phyloP scores from a whole-genome alignment of 30 jellyfish, hydroid and myxozoan genomes.

The Pelagia noctiluca region DNA sequence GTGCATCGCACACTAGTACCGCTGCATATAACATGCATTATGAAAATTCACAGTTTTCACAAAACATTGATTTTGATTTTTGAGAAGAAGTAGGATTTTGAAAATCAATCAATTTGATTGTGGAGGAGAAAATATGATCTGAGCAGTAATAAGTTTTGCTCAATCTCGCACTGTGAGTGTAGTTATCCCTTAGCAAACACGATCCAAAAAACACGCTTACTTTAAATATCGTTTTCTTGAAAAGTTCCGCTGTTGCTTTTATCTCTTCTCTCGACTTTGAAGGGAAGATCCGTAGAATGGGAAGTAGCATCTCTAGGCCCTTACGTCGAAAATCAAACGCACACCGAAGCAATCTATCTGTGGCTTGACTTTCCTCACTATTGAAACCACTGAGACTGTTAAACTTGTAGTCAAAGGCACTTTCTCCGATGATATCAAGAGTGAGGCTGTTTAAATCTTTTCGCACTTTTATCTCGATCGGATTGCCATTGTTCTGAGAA shows the following conservation, averaged over 20 bases:
- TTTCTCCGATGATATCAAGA: conserved; percentile 48
- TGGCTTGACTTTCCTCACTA: conserved; percentile 39
- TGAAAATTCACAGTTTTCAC: no score
- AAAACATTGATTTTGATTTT: no score
- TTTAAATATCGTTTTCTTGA: background rate
- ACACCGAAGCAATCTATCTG: conserved; percentile 35
- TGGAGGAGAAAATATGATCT: no score
- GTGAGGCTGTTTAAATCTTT: conserved; percentile 19
- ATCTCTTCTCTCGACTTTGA: conserved; percentile 10
- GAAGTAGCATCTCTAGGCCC: conserved; percentile 22
- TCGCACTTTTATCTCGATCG: conserved; percentile 21
- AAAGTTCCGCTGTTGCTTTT: conserved; percentile 9
- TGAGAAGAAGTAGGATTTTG: no score
- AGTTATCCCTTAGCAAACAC: no score
- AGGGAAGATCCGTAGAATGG: conserved; percentile 21
- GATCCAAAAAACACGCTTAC: no score
- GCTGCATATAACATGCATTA: no score
- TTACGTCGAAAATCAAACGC: background rate
- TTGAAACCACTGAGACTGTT: conserved; percentile 13
- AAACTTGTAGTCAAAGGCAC: conserved; percentile 40
- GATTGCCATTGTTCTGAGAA: background rate
- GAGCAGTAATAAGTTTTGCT: no score
- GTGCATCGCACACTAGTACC: no score
- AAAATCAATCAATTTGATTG: no score
- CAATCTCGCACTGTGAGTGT: no score